A percentile compares a stretch with the other conserved stretches of the same genome.
Conservation (phyloP, 2,113 vertebrate species). For the Pseudolaguvia tuberculata region DNA sequence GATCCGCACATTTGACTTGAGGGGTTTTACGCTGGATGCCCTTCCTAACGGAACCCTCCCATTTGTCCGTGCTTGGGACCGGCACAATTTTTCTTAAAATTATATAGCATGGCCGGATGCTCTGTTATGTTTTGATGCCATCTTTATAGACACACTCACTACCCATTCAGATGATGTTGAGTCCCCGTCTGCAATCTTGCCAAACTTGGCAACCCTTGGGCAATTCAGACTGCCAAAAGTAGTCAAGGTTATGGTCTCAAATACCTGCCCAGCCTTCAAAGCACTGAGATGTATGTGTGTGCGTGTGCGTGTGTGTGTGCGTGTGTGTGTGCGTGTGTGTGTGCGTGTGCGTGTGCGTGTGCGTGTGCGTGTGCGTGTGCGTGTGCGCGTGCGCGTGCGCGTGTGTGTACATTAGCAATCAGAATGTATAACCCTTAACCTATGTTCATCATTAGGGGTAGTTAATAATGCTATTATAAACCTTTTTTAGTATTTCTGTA, state of each 20-base stretch:
- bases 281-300: not conserved
- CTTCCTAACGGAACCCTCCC: too few species aligned
- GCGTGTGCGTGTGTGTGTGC: too few species aligned
- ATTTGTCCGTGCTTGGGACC: too few species aligned
- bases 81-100: not conserved
- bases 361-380: too few species aligned
- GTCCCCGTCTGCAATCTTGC: not conserved
- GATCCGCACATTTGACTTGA: too few species aligned
- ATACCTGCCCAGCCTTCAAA: not conserved
- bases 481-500: not conserved
- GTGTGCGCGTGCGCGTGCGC: too few species aligned
- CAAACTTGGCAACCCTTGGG: constrained; percentile 5
- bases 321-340: too few species aligned
- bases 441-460: not conserved
- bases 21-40: too few species aligned
- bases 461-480: not conserved
- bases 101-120: constrained; percentile 11
- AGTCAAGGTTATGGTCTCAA: constrained; percentile 20
- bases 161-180: not conserved
- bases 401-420: not conserved
- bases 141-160: not conserved
- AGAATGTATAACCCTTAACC: not conserved
- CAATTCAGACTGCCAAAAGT: constrained; percentile 7
- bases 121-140: not conserved
- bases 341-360: too few species aligned